Conservation (phyloP, 1,140 invertebrate species). For the Asbolus verrucosus region DNA sequence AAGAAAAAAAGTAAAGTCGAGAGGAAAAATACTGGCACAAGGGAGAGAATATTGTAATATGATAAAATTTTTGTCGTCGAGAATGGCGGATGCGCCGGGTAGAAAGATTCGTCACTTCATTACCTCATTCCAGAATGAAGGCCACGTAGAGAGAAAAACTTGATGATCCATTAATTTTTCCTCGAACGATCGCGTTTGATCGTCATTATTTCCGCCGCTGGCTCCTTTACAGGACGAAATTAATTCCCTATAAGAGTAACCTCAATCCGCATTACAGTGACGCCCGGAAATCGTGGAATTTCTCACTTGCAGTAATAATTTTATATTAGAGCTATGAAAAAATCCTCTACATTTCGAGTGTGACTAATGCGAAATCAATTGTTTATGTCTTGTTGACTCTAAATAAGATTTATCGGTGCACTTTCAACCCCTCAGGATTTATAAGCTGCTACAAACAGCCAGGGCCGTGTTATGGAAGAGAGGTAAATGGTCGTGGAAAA, state of each 20-base stretch:
- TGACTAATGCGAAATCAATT: conserved; percentile 33
- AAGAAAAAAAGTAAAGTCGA: too few relatives aligned
- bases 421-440: conserved; percentile 32
- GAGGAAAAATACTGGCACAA: not conserved
- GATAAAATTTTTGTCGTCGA: not conserved
- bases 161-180: not conserved
- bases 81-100: conserved; percentile 27
- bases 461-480: conserved; percentile 20
- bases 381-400: conserved; percentile 30
- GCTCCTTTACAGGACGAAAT: not conserved
- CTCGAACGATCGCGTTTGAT: not conserved
- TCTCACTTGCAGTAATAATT: not conserved
- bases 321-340: not conserved
- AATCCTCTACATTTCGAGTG: conserved; percentile 15
- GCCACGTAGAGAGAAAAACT: not conserved
- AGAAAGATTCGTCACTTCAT: not conserved
- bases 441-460: conserved; percentile 31
- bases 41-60: too few relatives aligned
- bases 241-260: not conserved
- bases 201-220: conserved; percentile 1
- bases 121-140: not conserved
- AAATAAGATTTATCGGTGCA: conserved; percentile 32
- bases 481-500: conserved; percentile 20
- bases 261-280: too few relatives aligned
- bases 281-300: too few relatives aligned